Base-by-base conservation (phyloP, 2,797 vertebrate species). In the Pangasius krempfi region DNA sequence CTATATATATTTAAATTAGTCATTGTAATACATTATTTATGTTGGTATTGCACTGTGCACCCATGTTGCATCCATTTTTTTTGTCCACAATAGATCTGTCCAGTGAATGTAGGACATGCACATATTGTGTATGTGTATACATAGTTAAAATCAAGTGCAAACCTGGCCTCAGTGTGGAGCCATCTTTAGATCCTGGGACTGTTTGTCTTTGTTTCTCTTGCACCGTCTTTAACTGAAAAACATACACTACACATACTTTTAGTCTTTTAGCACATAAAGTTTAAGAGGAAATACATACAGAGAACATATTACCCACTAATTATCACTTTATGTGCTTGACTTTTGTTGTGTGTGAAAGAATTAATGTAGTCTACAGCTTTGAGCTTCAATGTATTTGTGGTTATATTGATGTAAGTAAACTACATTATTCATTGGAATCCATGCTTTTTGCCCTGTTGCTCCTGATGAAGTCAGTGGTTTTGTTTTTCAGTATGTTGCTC, bases 401-500 rank as follows among this genome's bases (percentile, higher is more conserved):
- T 60, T 62, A 16, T 83, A 64, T 64, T 64, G 58, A 62, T 60
- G n/a, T 44, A 44, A 60, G 20, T 37, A 25, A 58, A 33, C 40
- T 22, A 20, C 50, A 10, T 56, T 56, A 60, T 81, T 81, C 79
- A 81, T 81, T 81, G 54, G 22, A 62, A 37, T n/a, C 7, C 10
- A 40, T 82, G 56, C n/a, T 82, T n/a, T 82, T 62, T 64, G 37
- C 33, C 56, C 58, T 44, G 25, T 82, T 37, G 25, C 80, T 64
- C 80, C 37, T 82, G 58, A 62, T 44, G 6, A 82, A 60, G 58
- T 82, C 80, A 60, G 27, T 40, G 54, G 56, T 47, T 44, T 64
- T 47, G 81, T 83, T 83, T 83, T 83, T 83, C 60, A 50, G 40
- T 47, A 5, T 47, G 27, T 47, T 47, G 27, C 81, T 64, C 60